Conservation (phyloP, 2,888 invertebrate genomes). For the Drosophila trichaetosa region DNA sequence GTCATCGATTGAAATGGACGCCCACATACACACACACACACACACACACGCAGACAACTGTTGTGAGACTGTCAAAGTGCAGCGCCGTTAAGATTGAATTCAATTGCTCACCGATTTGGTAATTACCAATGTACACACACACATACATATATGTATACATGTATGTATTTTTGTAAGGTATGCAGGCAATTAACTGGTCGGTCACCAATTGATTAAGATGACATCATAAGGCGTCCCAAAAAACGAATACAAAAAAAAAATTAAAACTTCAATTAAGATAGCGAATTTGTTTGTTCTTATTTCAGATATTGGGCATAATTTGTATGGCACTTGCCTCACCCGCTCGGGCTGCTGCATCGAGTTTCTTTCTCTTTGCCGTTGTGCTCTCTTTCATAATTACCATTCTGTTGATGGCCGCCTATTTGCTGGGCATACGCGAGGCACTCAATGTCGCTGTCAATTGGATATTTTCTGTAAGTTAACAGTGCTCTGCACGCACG, state of each 20-base stretch:
- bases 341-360: constrained; percentile 87
- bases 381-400: constrained; percentile 93
- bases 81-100: constrained; percentile 11
- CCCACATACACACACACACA: constrained; percentile 24
- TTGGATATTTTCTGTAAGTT: constrained; percentile 92
- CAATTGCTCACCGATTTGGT: constrained; percentile 3
- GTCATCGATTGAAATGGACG: constrained; percentile 36
- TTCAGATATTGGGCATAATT: constrained; percentile 92
- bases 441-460: constrained; percentile 92
- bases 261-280: constrained; percentile 30
- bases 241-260: not conserved
- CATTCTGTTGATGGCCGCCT: constrained; percentile 92
- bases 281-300: constrained; percentile 69
- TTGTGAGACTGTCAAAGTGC: constrained; percentile 16
- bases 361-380: constrained; percentile 94
- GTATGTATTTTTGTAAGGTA: not conserved
- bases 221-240: constrained; percentile 41
- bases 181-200: constrained; percentile 25
- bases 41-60: not conserved
- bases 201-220: constrained; percentile 48
- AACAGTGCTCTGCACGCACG: not conserved
- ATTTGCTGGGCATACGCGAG: constrained; percentile 92
- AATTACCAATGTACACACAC: constrained; percentile 12
- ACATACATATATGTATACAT: not conserved
- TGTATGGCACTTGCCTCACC: constrained; percentile 94